Evolutionary conservation across 2,113 vertebrate genomes (phyloP).

Genomic region (Carollia perspicillata): DNA sequence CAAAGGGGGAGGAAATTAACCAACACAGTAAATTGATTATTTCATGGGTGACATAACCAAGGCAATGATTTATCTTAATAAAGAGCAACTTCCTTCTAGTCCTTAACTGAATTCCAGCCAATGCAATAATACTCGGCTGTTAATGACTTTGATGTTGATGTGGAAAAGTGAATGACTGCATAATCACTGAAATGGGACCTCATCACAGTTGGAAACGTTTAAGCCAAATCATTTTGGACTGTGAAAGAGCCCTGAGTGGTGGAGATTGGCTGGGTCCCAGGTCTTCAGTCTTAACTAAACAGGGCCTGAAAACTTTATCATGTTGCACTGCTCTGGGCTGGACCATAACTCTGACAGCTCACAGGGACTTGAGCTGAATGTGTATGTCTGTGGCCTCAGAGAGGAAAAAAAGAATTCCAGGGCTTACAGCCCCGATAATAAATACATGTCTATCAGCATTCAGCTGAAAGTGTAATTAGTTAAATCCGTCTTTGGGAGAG

Average conservation of each 20-base stretch:
- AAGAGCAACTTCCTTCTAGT: constrained; percentile 85
- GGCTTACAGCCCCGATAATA: constrained; percentile 83
- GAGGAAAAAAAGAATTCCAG: constrained; percentile 82
- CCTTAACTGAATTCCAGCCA: constrained; percentile 86
- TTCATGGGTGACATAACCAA: constrained; percentile 90
- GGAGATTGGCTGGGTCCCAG: constrained; percentile 86
- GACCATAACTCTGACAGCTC: constrained; percentile 86
- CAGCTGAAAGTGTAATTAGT: constrained; percentile 89
- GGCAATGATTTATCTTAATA: constrained; percentile 92
- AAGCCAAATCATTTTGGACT: constrained; percentile 88
- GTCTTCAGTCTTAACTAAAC: constrained; percentile 87
- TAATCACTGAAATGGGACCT: constrained; percentile 88
- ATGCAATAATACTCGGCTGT: constrained; percentile 86
- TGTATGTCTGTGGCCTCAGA: constrained; percentile 77
- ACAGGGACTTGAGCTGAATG: constrained; percentile 80
- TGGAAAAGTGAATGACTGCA: constrained; percentile 89
- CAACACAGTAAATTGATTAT: constrained; percentile 92
- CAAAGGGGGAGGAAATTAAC: constrained; percentile 88
- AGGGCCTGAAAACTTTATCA: constrained; percentile 87
- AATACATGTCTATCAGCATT: constrained; percentile 86
- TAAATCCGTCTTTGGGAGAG: constrained; percentile 82
- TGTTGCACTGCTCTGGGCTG: constrained; percentile 83
- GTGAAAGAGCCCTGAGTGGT: constrained; percentile 87
- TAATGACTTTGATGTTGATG: constrained; percentile 91
- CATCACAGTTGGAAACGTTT: constrained; percentile 91